Evolutionary conservation across 1,140 invertebrate genomes (phyloP).

Genomic region (Lamellibrachia luymesi): DNA sequence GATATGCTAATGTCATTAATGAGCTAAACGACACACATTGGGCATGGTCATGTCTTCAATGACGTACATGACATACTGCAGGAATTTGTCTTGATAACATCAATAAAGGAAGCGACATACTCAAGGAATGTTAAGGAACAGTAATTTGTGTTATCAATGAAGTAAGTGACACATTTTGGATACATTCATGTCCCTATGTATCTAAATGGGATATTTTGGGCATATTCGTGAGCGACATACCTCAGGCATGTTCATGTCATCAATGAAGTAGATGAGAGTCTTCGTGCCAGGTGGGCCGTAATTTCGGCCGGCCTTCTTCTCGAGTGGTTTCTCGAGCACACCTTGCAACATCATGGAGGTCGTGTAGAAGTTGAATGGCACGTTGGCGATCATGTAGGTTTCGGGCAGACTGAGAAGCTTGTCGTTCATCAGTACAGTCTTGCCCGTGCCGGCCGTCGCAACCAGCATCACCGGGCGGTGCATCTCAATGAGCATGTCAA

Average conservation of each 20-base stretch:
- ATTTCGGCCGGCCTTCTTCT: constrained; percentile 94
- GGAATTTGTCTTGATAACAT: too few species aligned
- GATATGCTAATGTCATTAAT: too few species aligned
- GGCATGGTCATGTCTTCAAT: too few species aligned
- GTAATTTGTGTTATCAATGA: too few species aligned
- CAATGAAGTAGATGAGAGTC: constrained; percentile 92
- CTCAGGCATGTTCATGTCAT: constrained; percentile 98
- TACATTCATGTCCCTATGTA: too few species aligned
- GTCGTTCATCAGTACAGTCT: constrained; percentile 69
- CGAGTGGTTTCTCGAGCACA: constrained; percentile 90
- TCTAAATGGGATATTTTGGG: too few species aligned
- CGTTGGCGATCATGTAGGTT: constrained; percentile 83
- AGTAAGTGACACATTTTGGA: too few species aligned
- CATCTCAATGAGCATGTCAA: constrained; percentile 84
- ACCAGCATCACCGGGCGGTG: constrained; percentile 91
- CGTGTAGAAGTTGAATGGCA: constrained; percentile 96
- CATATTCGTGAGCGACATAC: constrained; percentile 56
- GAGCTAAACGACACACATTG: too few species aligned
- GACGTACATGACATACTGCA: too few species aligned
- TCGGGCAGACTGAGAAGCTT: constrained; percentile 80
- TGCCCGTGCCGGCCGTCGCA: constrained; percentile 71
- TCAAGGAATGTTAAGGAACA: too few species aligned
- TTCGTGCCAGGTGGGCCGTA: constrained; percentile 93
- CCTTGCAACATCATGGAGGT: constrained; percentile 94
- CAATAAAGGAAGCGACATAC: too few species aligned